Evolutionary conservation across 2,888 invertebrate species (phyloP).

Genomic region (Panzeria rudis): DNA sequence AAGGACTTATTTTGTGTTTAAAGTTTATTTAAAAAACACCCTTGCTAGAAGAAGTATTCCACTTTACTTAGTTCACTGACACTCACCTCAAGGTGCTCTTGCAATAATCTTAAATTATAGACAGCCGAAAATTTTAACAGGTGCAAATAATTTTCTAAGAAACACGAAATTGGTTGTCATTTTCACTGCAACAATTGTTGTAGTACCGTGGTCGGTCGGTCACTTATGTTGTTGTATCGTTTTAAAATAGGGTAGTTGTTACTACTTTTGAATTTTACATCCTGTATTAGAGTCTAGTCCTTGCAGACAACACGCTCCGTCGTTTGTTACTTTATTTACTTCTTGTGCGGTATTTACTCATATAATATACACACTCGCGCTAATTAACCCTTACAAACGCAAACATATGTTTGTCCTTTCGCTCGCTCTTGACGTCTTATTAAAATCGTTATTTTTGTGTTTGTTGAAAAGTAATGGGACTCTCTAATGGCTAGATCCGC

Average conservation of each 20-base stretch:
- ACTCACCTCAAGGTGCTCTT: conserved; percentile 52
- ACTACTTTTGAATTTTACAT: neutral
- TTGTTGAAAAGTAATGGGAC: conserved; percentile 21
- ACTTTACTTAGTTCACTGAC: conserved; percentile 59
- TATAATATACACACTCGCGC: neutral
- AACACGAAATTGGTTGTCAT: conserved; percentile 17
- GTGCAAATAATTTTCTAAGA: conserved; percentile 58
- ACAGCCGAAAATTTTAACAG: conserved; percentile 44
- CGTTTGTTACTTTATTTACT: conserved; percentile 22
- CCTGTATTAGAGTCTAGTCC: conserved; percentile 36
- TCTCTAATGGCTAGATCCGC: conserved; percentile 65
- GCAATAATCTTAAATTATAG: conserved; percentile 4
- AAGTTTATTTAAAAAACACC: conserved; percentile 28
- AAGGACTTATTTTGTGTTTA: neutral
- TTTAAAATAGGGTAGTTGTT: conserved; percentile 30
- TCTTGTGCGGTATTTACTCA: neutral
- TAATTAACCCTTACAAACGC: conserved; percentile 3
- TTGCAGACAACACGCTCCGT: conserved; percentile 36
- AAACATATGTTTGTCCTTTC: conserved; percentile 56
- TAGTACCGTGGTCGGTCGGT: conserved; percentile 3
- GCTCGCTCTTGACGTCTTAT: conserved; percentile 60
- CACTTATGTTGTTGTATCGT: conserved; percentile 9
- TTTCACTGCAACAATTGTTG: neutral
- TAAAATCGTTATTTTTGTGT: conserved; percentile 30
- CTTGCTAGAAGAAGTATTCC: conserved; percentile 30